These are phyloP conservation scores for Sus cebifrons DNA, from an alignment of 2,797 vertebrate genomes.

Conservation along the genomic window DNA sequence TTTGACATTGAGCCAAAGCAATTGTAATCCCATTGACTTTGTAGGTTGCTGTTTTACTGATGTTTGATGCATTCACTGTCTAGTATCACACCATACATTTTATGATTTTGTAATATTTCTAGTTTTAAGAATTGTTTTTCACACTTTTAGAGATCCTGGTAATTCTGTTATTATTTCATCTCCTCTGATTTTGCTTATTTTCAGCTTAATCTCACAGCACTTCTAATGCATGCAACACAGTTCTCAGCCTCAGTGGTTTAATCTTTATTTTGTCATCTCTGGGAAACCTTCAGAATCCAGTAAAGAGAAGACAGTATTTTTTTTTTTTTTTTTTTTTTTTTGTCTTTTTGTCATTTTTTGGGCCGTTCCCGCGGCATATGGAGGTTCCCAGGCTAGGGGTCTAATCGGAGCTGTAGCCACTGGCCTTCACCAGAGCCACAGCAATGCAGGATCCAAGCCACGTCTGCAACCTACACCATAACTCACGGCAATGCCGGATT, in stretches of 20 bases:
- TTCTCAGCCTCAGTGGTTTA: slow-evolving; percentile 15
- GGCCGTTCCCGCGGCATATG: too few species aligned
- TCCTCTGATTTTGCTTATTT: slow-evolving; percentile 49
- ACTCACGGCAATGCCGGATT: too few species aligned
- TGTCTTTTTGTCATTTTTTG: too few species aligned
- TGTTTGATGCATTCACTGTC: neutral
- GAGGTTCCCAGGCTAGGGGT: too few species aligned
- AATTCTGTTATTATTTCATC: slow-evolving; percentile 5
- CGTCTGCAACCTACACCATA: too few species aligned
- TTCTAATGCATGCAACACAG: neutral
- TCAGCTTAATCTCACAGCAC: neutral
- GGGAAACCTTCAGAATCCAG: neutral
- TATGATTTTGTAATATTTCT: neutral
- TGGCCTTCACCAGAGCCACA: too few species aligned
- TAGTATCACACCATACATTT: neutral
- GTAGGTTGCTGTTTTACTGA: slow-evolving; percentile 1
- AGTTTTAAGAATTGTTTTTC: slow-evolving; percentile 8
- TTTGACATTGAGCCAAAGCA: neutral
- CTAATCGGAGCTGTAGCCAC: too few species aligned
- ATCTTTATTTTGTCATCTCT: slow-evolving; percentile 24
- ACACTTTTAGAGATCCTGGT: neutral
- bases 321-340: neutral
- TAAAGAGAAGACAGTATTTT: neutral
- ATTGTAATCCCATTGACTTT: neutral
- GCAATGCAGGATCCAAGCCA: too few species aligned